Evolutionary conservation across 2,113 vertebrate genomes (phyloP).

Genomic region (Elephas maximus): DNA sequence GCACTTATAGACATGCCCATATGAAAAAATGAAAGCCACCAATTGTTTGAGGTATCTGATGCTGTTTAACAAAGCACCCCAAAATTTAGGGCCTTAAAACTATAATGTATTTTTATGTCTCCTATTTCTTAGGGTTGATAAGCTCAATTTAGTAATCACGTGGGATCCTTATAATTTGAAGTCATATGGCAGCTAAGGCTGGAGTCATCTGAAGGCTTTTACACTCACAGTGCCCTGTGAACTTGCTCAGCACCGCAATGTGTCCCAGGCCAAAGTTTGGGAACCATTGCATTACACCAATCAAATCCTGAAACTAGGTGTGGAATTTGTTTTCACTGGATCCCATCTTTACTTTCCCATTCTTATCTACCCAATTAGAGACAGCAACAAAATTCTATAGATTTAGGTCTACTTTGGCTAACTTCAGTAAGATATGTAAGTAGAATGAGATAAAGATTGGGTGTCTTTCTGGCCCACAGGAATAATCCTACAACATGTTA

Average conservation of each 20-base stretch:
- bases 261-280: neutral
- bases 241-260: neutral
- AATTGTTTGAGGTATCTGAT: neutral
- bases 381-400: neutral
- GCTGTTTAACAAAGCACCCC: neutral
- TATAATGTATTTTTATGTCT: neutral
- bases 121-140: neutral
- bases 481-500: neutral
- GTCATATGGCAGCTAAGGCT: too few relatives aligned
- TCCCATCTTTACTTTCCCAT: neutral
- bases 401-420: neutral
- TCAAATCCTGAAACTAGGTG: neutral
- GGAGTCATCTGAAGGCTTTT: neutral
- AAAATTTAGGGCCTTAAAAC: neutral
- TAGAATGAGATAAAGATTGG: neutral
- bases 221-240: neutral
- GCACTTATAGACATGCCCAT: neutral
- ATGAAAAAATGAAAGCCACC: slow-evolving; percentile 21
- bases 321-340: neutral
- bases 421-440: neutral
- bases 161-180: neutral
- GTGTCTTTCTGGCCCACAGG: neutral
- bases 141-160: neutral
- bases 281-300: neutral
- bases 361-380: neutral